Evolutionary conservation across 2,888 invertebrate species (phyloP), one percentile per base, ranked within the genome.

Genomic region (Drosophila maculinotata): DNA sequence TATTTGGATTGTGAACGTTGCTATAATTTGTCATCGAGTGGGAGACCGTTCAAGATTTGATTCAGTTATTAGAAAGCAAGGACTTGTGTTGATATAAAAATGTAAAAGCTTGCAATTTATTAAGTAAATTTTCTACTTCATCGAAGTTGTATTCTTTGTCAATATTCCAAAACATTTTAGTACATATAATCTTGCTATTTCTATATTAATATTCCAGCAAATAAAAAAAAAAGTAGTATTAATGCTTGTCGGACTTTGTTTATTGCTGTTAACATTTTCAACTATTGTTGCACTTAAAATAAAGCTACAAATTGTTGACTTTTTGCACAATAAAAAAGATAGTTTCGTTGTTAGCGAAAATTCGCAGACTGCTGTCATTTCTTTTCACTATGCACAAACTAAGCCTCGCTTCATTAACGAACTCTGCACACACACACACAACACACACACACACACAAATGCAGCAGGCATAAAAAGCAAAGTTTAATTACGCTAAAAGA

Each of bases 401-500:
- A 30, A 52, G 41, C 28, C 3, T 10, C 54, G 15, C 31, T 47
- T 41, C 17, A 56, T 47, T 60, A 47, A 47, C 38, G 33, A 35
- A 17, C 14, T 3, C 14, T 14, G 28, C 25, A 59, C 7, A n/a
- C n/a, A n/a, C n/a, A n/a, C n/a, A 23, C 2, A 31, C 25, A 6
- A 12, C 10, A 25, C 23, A 31, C 25, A 28, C 15, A 9, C n/a
- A 28, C 8, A 14, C 25, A 62, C 25, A 36, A 47, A 48, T 65
- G 45, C 25, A 23, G 9, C 12, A 48, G 65, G 45, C 45, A 53
- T 56, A 42, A 52, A 63, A 60, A 35, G 66, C 66, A 76, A 79
- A 79, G 66, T 79, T 83, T 81, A 81, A 82, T 82, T 83, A 81
- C 72, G 68, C 66, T 69, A 75, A 81, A 69, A 75, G 75, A 70